Percentiles rank a stretch among this genome's conserved stretches.
phyloP scores from a whole-genome alignment of 1,140 invertebrate genomes.

The Cepaea nemoralis region DNA sequence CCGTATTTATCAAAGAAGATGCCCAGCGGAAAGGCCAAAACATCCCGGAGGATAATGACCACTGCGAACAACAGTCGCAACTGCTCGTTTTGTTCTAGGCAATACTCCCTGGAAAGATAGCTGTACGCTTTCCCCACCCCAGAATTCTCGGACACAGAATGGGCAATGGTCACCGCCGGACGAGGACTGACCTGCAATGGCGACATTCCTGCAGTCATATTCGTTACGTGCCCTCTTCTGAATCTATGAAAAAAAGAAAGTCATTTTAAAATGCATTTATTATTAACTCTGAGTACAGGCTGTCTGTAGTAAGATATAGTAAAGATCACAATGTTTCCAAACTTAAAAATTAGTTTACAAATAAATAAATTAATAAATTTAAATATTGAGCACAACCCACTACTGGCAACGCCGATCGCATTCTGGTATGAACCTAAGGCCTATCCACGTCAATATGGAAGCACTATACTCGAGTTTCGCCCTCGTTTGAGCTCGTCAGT shows the following conservation, averaged over 20 bases:
- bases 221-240: slow-evolving; percentile 6
- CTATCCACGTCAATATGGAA: too few relatives aligned
- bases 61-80: slow-evolving; percentile 51
- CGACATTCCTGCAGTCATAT: slow-evolving; percentile 33
- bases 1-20: slow-evolving; percentile 59
- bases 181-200: neutral
- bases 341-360: too few relatives aligned
- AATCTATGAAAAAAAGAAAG: neutral
- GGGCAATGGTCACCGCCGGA: neutral
- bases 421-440: too few relatives aligned
- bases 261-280: too few relatives aligned
- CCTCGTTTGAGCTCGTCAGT: too few relatives aligned
- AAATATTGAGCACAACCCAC: too few relatives aligned
- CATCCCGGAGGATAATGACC: slow-evolving; percentile 50
- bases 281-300: too few relatives aligned
- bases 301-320: too few relatives aligned
- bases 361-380: too few relatives aligned
- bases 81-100: slow-evolving; percentile 53
- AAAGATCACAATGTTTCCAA: too few relatives aligned
- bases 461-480: too few relatives aligned
- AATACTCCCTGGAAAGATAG: slow-evolving; percentile 3
- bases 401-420: too few relatives aligned
- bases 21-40: slow-evolving; percentile 52
- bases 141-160: neutral
- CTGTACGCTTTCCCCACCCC: neutral